Evolutionary conservation across 1,140 invertebrate species (phyloP).

Genomic region (Panulirus ornatus): DNA sequence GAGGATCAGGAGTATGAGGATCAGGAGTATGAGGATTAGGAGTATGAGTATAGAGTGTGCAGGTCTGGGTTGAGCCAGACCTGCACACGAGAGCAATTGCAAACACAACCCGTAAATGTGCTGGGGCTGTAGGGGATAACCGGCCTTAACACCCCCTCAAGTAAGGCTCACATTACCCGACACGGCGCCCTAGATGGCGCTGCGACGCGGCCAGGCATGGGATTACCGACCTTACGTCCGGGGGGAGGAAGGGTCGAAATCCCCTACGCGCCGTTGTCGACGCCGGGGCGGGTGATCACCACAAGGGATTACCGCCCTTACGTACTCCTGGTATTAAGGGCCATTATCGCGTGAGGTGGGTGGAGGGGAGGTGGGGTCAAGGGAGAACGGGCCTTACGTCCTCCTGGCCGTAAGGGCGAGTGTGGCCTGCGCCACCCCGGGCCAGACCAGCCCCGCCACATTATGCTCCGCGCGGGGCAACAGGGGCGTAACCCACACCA

Average conservation of each 20-base stretch:
- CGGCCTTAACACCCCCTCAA: neutral
- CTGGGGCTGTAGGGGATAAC: neutral
- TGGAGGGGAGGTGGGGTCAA: no score
- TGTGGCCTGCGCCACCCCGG: neutral
- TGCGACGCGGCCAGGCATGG: neutral
- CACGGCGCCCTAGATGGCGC: neutral
- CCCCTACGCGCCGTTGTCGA: neutral
- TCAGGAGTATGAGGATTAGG: neutral
- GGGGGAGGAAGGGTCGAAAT: neutral
- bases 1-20: neutral
- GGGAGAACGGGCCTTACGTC: neutral
- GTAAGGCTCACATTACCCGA: neutral
- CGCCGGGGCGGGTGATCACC: neutral
- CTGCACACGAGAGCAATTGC: constrained; percentile 38
- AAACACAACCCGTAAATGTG: constrained; percentile 38
- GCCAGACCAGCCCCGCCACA: constrained; percentile 43
- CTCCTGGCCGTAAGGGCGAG: neutral
- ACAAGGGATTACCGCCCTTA: constrained; percentile 37
- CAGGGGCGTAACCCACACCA: constrained; percentile 38
- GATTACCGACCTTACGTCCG: neutral
- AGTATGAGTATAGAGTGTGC: no score
- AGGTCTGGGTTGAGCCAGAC: neutral
- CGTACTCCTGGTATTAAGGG: neutral
- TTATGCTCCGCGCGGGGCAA: constrained; percentile 22
- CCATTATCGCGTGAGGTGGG: constrained; percentile 15